Percentiles rank a stretch among this genome's conserved stretches.
These are phyloP conservation scores for Chloropsis cyanopogon DNA, from an alignment of 2,113 vertebrate species.

Conservation along the genomic window DNA sequence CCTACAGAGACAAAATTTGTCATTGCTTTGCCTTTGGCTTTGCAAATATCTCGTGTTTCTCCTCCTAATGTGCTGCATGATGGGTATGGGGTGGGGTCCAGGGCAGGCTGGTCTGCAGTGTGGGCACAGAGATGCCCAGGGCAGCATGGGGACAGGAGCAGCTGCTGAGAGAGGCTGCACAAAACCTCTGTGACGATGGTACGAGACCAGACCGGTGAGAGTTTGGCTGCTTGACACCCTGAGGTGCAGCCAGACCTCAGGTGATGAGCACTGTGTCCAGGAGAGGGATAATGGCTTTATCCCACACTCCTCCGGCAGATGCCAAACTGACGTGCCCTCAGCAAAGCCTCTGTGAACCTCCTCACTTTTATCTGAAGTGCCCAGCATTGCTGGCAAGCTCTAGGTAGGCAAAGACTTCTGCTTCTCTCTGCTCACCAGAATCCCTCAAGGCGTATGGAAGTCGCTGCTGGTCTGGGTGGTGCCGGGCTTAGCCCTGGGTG, in stretches of 20 bases:
- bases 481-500: neutral
- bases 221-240: neutral
- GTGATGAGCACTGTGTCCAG: neutral
- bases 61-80: fast-evolving
- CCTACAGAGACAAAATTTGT: neutral
- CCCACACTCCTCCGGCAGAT: neutral
- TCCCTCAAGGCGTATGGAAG: neutral
- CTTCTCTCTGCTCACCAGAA: neutral
- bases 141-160: neutral
- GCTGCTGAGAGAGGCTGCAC: neutral
- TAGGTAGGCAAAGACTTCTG: neutral
- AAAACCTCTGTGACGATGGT: neutral
- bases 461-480: neutral
- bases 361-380: neutral
- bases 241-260: neutral
- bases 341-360: neutral
- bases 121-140: neutral
- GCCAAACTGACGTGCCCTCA: neutral
- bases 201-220: fast-evolving
- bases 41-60: neutral
- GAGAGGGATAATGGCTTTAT: neutral
- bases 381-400: neutral
- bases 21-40: neutral
- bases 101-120: neutral
- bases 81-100: neutral